Conservation (phyloP, 2,888 invertebrate genomes). For the Zaprionus obscuricornis region DNA sequence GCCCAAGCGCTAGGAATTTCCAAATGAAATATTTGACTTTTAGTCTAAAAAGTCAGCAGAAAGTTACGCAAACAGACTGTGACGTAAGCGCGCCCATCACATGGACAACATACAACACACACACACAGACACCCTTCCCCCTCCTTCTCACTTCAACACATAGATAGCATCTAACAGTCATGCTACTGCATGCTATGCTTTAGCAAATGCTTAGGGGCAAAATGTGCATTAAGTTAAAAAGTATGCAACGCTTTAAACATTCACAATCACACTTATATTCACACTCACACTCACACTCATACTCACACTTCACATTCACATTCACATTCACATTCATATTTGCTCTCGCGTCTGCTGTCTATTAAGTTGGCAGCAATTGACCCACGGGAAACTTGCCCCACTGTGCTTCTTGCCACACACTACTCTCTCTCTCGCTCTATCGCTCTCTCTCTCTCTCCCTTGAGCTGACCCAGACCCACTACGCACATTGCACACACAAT, state of each 20-base stretch:
- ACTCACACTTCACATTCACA: conserved; percentile 5
- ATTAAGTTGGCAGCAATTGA: conserved; percentile 18
- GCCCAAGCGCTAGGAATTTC: conserved; percentile 71
- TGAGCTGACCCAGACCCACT: no score
- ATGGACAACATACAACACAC: neutral
- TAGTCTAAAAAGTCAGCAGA: conserved; percentile 72
- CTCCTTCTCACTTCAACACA: neutral
- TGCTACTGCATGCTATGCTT: neutral
- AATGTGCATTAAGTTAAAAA: conserved; percentile 48
- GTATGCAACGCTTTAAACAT: conserved; percentile 35
- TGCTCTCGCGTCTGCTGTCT: conserved; percentile 18
- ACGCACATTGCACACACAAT: conserved; percentile 50
- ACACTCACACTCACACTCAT: conserved; percentile 1
- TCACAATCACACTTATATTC: conserved; percentile 18
- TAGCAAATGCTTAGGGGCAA: conserved; percentile 9
- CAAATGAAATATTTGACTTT: conserved; percentile 78
- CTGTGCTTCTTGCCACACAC: neutral
- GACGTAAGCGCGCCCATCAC: conserved; percentile 29
- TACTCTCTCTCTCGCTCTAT: neutral
- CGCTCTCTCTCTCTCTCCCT: no score
- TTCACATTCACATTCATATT: neutral
- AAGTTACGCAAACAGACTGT: conserved; percentile 70
- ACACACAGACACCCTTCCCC: neutral
- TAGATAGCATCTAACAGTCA: neutral
- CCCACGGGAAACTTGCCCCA: conserved; percentile 9